A percentile compares a stretch with the other conserved stretches of the same genome.
phyloP scores from a whole-genome alignment of 2,797 vertebrate species.

The Arrhamphus sclerolepis region DNA sequence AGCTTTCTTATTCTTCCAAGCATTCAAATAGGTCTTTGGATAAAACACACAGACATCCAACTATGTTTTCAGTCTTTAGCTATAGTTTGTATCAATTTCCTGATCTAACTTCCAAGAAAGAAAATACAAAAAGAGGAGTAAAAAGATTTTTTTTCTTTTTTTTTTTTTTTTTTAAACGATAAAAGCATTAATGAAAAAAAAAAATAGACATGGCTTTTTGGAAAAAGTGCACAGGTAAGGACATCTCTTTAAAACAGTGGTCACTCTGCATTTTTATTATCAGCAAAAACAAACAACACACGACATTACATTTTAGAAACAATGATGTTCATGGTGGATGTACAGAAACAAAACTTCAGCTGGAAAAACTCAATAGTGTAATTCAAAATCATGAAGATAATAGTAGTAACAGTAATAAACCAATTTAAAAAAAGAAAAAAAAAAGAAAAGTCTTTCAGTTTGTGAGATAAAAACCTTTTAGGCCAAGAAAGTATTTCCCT shows the following conservation, averaged over 20 bases:
- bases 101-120: too few relatives aligned
- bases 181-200: too few relatives aligned
- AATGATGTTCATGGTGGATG: constrained; percentile 69
- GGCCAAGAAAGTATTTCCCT: constrained; percentile 68
- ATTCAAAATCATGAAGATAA: constrained; percentile 43
- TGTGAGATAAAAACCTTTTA: constrained; percentile 69
- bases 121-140: too few relatives aligned
- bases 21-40: too few relatives aligned
- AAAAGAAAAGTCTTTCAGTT: constrained; percentile 70
- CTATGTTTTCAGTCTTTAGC: too few relatives aligned
- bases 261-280: constrained; percentile 77
- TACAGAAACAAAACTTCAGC: constrained; percentile 67
- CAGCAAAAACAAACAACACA: constrained; percentile 77
- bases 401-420: constrained; percentile 52
- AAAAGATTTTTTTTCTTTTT: too few relatives aligned
- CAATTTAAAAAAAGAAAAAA: constrained; percentile 64
- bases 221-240: too few relatives aligned
- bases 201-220: too few relatives aligned
- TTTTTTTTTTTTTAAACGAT: too few relatives aligned
- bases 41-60: too few relatives aligned
- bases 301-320: constrained; percentile 77
- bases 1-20: too few relatives aligned
- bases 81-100: too few relatives aligned
- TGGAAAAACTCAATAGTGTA: constrained; percentile 59
- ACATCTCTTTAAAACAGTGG: constrained; percentile 16